Base-by-base conservation (phyloP, 1,140 invertebrate genomes). In the Diorhabda sublineata region DNA sequence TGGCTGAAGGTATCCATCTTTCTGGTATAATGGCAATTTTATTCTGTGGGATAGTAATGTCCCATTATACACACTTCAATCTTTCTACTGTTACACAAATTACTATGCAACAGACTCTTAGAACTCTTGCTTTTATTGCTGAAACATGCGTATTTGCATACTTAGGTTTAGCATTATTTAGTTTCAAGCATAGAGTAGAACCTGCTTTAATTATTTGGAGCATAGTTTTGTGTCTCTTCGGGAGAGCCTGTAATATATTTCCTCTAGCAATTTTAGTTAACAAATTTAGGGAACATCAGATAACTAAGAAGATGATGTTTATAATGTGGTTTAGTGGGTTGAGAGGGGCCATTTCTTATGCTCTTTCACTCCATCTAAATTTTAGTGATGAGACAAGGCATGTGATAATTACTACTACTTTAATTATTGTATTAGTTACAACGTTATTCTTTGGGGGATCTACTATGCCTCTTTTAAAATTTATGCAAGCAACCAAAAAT, bases 61-160 rank as follows among this genome's bases (percentile, higher is more conserved):
- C 97, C 1, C 98, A 99, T 81, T 99, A 99, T 78, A 99, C 97
- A 11, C 98, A 99, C 86, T 97, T 95, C 76, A 99, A 99, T 83
- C 83, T 99, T 9, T 99, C 97, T 2, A 98, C 97, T 26, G 92
- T 99, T 3, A 98, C 97, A 8, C 97, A 99, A 84, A 98, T 99
- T 5, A 99, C 97, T 3, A 98, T 99, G 91, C 97, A 99, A 81
- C 97, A 99, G 82, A 98, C 97, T 2, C 97, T 99, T 88, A 87
- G 98, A 79, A 99, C 97, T 1, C 83, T 99, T 42, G 93, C 98
- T 4, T 98, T 99, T 79, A 97, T 98, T 75, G 96, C 96, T 75
- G 97, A 99, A 85, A 99, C 97, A 2, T 98, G 95, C 83, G 97
- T 99, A 0, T 99, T 99, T 88, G 97, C 97, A n/a, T 99, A 99